These are phyloP conservation scores for Polyommatus icarus DNA, from an alignment of 2,888 invertebrate genomes.

Conservation along the genomic window DNA sequence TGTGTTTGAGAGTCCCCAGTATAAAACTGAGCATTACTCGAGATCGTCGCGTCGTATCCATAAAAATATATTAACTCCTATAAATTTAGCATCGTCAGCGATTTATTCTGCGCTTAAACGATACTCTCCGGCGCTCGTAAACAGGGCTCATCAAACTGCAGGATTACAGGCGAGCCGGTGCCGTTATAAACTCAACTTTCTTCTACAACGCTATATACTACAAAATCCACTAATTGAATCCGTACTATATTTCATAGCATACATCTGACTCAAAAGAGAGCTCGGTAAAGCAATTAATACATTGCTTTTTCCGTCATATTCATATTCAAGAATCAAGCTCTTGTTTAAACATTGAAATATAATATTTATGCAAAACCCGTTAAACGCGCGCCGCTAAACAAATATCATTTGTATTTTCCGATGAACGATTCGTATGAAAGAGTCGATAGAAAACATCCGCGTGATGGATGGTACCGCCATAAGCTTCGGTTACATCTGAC, in stretches of 20 bases:
- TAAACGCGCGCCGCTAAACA: conserved; percentile 41
- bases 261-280: neutral
- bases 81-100: conserved; percentile 71
- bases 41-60: conserved; percentile 47
- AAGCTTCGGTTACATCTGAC: conserved; percentile 64
- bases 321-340: neutral
- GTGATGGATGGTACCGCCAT: conserved; percentile 67
- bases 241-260: neutral
- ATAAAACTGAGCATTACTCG: conserved; percentile 36
- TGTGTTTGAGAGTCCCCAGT: conserved; percentile 19
- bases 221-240: conserved; percentile 13
- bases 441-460: conserved; percentile 56
- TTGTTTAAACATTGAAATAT: conserved; percentile 34
- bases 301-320: neutral
- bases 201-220: conserved; percentile 39
- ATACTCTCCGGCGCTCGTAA: conserved; percentile 66
- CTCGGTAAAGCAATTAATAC: neutral
- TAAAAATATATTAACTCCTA: conserved; percentile 73
- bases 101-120: conserved; percentile 69
- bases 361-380: conserved; percentile 35
- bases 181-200: conserved; percentile 53
- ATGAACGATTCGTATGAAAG: conserved; percentile 44
- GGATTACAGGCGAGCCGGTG: conserved; percentile 61
- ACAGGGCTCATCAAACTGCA: conserved; percentile 64
- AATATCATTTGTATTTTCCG: conserved; percentile 44